Evolutionary conservation across 2,888 invertebrate genomes (phyloP), one percentile per base, ranked within the genome.

Genomic region (Drosophila longiperda): DNA sequence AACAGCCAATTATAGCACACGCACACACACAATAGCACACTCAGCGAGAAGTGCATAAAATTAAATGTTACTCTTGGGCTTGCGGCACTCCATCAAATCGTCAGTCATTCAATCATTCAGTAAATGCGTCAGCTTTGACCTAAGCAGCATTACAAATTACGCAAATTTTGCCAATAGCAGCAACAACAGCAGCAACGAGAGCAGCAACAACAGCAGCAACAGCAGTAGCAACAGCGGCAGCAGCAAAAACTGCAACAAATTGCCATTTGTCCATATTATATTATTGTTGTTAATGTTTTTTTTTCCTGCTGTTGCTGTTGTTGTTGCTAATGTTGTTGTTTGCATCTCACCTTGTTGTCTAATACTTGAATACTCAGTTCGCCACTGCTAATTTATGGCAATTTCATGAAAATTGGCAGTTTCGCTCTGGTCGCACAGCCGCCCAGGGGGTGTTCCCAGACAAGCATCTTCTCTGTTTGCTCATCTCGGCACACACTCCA

Each of bases 141-240:
- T 74, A 78, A 79, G 53, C 82, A 82, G 73, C 73, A 64, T 78
- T 69, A 77, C 73, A 74, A 82, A 82, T 85, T 89, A 85, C 85
- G 85, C 87, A 85, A 85, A 88, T 83, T 62, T 88, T 53, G 84
- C 86, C 87, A 84, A 66, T 66, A 88, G 88, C 70, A 84, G 80
- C 70, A 57, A 50, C 29, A 69, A 3, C 26, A 36, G 36, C 36
- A 36, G 0, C 34, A 34, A 12, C 12, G 0, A 11, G 29, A 69
- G 26, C 26, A 36, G 36, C 36, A 36, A 0, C 36, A 36, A 3
- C 15, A 84, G 73, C 70, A 59, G 49, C 33, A 70, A 8, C 85
- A 83, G 66, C 67, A 85, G 80, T 68, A 82, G 78, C 67, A 58
- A 55, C 32, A 68, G 50, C 52, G 68, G 57, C 63, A 61, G 26